Evolutionary conservation across 2,888 invertebrate species (phyloP).

Genomic region (Acleris holmiana): DNA sequence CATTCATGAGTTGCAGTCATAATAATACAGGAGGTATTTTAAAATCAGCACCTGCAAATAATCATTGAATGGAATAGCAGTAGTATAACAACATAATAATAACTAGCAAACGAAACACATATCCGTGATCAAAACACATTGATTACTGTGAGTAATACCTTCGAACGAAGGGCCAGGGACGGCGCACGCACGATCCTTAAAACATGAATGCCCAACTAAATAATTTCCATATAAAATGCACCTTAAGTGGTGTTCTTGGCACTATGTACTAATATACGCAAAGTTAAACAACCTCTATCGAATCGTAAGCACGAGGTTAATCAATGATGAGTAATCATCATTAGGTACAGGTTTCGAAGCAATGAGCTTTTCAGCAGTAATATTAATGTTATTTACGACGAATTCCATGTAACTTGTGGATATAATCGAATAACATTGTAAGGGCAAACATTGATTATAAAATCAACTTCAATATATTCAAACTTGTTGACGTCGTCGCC

Average conservation of each 20-base stretch:
- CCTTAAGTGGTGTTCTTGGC: no score
- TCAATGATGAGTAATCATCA: constrained; percentile 32
- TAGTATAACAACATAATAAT: constrained; percentile 5
- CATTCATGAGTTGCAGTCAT: no score
- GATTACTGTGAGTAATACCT: constrained; percentile 35
- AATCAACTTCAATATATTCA: not conserved
- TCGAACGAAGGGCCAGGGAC: constrained; percentile 34
- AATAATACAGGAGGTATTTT: not conserved
- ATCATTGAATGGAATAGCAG: constrained; percentile 11
- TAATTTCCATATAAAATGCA: no score
- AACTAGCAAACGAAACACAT: constrained; percentile 20
- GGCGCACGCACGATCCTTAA: constrained; percentile 30
- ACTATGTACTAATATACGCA: constrained; percentile 17
- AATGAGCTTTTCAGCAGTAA: constrained; percentile 7
- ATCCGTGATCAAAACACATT: constrained; percentile 29
- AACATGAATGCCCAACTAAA: no score
- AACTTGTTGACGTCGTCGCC: not conserved
- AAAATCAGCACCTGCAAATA: constrained; percentile 7
- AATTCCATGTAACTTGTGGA: constrained; percentile 4
- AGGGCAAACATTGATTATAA: not conserved
- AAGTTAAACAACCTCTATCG: constrained; percentile 30
- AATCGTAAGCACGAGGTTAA: constrained; percentile 31
- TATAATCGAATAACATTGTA: no score
- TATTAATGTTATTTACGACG: not conserved
- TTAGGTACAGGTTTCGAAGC: constrained; percentile 15